Evolutionary conservation across 1,140 invertebrate genomes (phyloP).

Genomic region (Papilio polyxenes): DNA sequence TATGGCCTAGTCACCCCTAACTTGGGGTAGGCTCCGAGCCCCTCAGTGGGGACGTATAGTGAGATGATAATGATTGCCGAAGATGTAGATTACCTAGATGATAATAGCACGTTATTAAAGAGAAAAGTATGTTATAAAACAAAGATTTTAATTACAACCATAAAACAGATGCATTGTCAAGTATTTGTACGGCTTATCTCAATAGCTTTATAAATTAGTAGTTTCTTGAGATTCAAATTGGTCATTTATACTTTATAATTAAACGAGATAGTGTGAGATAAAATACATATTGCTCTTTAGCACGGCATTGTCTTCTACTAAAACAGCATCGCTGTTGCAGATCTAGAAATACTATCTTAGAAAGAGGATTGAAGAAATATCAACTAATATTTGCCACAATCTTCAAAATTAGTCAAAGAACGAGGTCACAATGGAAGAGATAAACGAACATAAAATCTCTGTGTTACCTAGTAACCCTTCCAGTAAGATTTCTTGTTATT

Average conservation of each 20-base stretch:
- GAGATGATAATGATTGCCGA: no score
- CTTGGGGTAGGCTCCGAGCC: no score
- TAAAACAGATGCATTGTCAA: not conserved
- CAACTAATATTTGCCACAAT: no score
- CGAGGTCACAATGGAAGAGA: no score
- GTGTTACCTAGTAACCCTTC: no score
- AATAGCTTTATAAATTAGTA: not conserved
- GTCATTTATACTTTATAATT: not conserved
- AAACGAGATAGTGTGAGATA: conserved; percentile 6
- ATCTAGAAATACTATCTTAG: not conserved
- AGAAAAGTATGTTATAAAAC: conserved; percentile 8
- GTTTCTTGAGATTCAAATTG: not conserved
- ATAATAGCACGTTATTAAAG: not conserved
- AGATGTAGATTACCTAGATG: not conserved
- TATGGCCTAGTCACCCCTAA: no score
- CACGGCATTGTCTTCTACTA: not conserved
- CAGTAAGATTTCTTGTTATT: no score
- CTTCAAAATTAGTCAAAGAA: no score
- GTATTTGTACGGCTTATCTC: not conserved
- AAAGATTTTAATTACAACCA: not conserved
- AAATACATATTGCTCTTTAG: not conserved
- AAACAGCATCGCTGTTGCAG: not conserved
- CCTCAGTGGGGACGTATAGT: no score
- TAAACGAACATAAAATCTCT: no score
- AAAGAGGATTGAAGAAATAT: no score